These are phyloP conservation scores for Xenotilapia leptura DNA, from an alignment of 2,113 vertebrate genomes.

Conservation along the genomic window DNA sequence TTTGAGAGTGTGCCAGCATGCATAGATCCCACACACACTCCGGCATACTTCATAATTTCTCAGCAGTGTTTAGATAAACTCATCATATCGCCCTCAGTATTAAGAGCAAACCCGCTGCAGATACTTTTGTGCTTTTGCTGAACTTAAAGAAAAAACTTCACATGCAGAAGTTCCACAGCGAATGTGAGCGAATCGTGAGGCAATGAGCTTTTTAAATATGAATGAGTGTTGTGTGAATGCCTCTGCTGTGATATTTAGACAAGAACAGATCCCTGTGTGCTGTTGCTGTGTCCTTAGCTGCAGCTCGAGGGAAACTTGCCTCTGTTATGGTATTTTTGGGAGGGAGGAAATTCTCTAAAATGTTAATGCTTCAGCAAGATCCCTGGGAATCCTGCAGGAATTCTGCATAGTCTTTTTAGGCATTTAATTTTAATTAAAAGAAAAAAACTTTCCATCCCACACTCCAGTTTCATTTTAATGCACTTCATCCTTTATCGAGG, in stretches of 20 bases:
- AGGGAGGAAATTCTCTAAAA: neutral
- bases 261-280: slow-evolving; percentile 10
- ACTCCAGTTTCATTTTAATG: neutral
- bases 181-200: neutral
- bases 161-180: neutral
- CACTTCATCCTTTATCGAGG: neutral
- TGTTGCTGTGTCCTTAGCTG: neutral
- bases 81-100: neutral
- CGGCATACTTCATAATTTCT: neutral
- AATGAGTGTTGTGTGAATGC: slow-evolving; percentile 41
- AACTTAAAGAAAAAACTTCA: neutral
- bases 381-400: neutral
- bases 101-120: neutral
- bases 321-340: neutral
- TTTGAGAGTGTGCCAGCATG: neutral
- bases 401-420: neutral
- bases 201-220: slow-evolving; percentile 41
- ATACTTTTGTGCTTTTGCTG: neutral
- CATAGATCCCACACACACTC: neutral
- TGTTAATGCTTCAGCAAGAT: neutral
- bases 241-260: slow-evolving; percentile 34
- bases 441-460: neutral
- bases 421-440: neutral
- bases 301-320: neutral
- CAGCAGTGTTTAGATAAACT: neutral